Percentiles rank a stretch among this genome's conserved stretches.
Conservation (phyloP, 2,888 invertebrate genomes). For the Coleophora flavipennella region DNA sequence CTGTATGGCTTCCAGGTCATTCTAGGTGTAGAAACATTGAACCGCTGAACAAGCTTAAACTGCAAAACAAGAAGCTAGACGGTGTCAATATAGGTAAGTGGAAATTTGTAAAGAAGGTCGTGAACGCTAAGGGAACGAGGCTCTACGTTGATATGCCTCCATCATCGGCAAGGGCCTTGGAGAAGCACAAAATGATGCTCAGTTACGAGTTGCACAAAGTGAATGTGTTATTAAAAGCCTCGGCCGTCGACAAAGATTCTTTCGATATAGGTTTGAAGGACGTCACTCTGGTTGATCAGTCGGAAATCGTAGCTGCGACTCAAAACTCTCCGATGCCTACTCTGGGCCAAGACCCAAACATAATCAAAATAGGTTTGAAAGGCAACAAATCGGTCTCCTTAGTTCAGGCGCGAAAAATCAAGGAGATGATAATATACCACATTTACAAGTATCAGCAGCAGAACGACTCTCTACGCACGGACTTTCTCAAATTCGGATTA, state of each 20-base stretch:
- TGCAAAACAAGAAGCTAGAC: conserved; percentile 45
- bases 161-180: conserved; percentile 46
- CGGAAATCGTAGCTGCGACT: conserved; percentile 22
- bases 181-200: conserved; percentile 43
- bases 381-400: conserved; percentile 35
- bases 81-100: conserved; percentile 48
- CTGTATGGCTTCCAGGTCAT: conserved; percentile 59
- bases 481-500: conserved; percentile 50
- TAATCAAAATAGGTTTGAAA: conserved; percentile 41
- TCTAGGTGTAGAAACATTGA: conserved; percentile 39
- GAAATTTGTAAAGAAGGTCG: conserved; percentile 54
- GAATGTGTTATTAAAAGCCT: conserved; percentile 46
- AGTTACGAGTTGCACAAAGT: conserved; percentile 61
- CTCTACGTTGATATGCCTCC: conserved; percentile 61
- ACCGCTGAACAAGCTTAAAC: conserved; percentile 44
- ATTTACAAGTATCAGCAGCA: conserved; percentile 43
- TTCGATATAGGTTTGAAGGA: conserved; percentile 49
- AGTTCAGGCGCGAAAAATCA: conserved; percentile 41
- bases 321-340: conserved; percentile 40
- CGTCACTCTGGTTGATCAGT: conserved; percentile 18
- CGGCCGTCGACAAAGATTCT: conserved; percentile 52
- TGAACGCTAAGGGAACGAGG: conserved; percentile 45
- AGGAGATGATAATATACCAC: conserved; percentile 43
- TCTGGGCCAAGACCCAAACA: conserved; percentile 26
- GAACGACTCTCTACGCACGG: conserved; percentile 30